These are phyloP conservation scores for Hermaeophaga mercurialis DNA, from an alignment of 2,888 invertebrate genomes.

Conservation along the genomic window DNA sequence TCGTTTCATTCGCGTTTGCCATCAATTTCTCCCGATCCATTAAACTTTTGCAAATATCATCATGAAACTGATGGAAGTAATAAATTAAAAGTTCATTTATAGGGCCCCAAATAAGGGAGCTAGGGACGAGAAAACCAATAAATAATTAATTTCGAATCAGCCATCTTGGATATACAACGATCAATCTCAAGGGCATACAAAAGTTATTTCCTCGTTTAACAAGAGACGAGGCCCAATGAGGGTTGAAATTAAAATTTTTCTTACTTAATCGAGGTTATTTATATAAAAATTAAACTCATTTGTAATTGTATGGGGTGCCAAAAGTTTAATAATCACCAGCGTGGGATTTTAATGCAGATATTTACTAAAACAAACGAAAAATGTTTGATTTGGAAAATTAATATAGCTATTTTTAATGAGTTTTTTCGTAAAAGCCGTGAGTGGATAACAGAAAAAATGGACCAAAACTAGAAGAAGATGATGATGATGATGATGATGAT, in stretches of 20 bases:
- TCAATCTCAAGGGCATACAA: constrained; percentile 42
- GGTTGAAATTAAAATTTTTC: constrained; percentile 39
- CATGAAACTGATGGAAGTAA: constrained; percentile 30
- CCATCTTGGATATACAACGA: constrained; percentile 48
- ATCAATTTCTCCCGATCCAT: constrained; percentile 22
- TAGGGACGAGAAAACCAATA: constrained; percentile 38
- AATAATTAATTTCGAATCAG: constrained; percentile 51
- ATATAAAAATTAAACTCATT: constrained; percentile 33
- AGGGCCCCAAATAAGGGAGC: constrained; percentile 25
- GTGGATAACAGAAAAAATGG: no score
- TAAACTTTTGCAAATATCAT: constrained; percentile 30
- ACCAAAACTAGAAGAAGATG: no score
- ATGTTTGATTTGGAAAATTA: no score
- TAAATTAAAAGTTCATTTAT: constrained; percentile 32
- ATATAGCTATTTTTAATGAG: no score
- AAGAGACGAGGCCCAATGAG: constrained; percentile 31
- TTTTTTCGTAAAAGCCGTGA: no score
- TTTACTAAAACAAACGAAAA: no score
- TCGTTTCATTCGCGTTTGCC: constrained; percentile 11
- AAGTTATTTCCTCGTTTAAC: constrained; percentile 38
- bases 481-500: no score
- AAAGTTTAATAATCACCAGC: neutral
- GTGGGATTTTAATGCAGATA: no score
- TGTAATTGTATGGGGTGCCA: constrained; percentile 17
- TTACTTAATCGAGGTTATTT: constrained; percentile 32